Conservation (phyloP, 2,113 vertebrate species). For the Lampris megalopsis region DNA sequence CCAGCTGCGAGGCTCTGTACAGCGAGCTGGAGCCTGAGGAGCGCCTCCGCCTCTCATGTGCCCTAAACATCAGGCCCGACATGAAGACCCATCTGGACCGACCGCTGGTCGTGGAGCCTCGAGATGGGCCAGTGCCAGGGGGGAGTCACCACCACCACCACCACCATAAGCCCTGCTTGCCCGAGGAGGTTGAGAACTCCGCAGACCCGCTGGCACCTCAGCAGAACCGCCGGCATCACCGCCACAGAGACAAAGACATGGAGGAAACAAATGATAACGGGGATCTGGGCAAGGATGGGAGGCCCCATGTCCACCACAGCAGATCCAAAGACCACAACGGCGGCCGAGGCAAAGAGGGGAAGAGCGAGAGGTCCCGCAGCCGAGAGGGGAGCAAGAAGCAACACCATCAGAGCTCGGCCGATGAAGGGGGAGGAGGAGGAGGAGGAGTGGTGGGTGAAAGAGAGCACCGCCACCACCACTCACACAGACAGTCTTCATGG, state of each 20-base stretch:
- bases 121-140: slow-evolving; percentile 44
- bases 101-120: slow-evolving; percentile 89
- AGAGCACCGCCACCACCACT: slow-evolving; percentile 87
- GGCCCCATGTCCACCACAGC: slow-evolving; percentile 86
- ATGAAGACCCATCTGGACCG: slow-evolving; percentile 95
- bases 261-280: slow-evolving; percentile 78
- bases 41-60: slow-evolving; percentile 82
- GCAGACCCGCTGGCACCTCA: slow-evolving; percentile 28
- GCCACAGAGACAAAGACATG: slow-evolving; percentile 84
- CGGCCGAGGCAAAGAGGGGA: slow-evolving; percentile 78
- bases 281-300: slow-evolving; percentile 80
- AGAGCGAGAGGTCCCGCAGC: slow-evolving; percentile 80
- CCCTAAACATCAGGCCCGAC: slow-evolving; percentile 88
- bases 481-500: slow-evolving; percentile 76
- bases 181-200: slow-evolving; percentile 65
- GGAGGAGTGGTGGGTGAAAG: slow-evolving; percentile 74
- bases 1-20: slow-evolving; percentile 93
- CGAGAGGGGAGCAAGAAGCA: slow-evolving; percentile 86
- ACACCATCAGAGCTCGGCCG: slow-evolving; percentile 87
- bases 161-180: slow-evolving; percentile 56
- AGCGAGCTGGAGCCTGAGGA: slow-evolving; percentile 91
- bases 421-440: slow-evolving; percentile 72
- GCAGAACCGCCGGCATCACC: slow-evolving; percentile 85
- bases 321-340: slow-evolving; percentile 87
- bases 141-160: slow-evolving; percentile 71